phyloP scores from a whole-genome alignment of 23 tunicate species.

The Botrylloides violaceus region DNA sequence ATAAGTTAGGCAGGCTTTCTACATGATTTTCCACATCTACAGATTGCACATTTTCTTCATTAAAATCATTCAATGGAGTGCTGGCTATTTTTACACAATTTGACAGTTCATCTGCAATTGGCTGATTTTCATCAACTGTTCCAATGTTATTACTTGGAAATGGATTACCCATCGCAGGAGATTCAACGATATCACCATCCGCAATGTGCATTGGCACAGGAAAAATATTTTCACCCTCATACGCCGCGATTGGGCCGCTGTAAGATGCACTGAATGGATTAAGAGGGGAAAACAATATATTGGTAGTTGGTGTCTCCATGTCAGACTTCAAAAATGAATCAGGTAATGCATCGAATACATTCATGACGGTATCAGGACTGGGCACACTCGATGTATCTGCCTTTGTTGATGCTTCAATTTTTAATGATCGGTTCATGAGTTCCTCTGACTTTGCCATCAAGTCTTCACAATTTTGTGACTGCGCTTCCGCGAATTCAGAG shows the following conservation, averaged over 20 bases:
- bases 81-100: too few species aligned
- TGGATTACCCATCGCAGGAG: not conserved
- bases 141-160: not conserved
- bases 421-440: too few species aligned
- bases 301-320: not conserved
- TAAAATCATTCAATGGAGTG: not conserved
- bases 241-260: not conserved
- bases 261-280: slow-evolving; percentile 12
- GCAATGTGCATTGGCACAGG: not conserved
- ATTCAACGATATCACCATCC: not conserved
- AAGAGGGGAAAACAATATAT: not conserved
- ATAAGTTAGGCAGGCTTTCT: not conserved
- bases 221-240: not conserved
- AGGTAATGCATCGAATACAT: slow-evolving; percentile 11
- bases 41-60: not conserved
- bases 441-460: too few species aligned
- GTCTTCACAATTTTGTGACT: too few species aligned
- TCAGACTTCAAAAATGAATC: not conserved
- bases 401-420: too few species aligned
- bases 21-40: not conserved
- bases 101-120: not conserved
- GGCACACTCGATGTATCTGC: too few species aligned
- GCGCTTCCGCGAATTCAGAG: too few species aligned
- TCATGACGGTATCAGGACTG: not conserved
- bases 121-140: not conserved